Conservation (phyloP, 2,113 vertebrate species). For the Cervus canadensis region DNA sequence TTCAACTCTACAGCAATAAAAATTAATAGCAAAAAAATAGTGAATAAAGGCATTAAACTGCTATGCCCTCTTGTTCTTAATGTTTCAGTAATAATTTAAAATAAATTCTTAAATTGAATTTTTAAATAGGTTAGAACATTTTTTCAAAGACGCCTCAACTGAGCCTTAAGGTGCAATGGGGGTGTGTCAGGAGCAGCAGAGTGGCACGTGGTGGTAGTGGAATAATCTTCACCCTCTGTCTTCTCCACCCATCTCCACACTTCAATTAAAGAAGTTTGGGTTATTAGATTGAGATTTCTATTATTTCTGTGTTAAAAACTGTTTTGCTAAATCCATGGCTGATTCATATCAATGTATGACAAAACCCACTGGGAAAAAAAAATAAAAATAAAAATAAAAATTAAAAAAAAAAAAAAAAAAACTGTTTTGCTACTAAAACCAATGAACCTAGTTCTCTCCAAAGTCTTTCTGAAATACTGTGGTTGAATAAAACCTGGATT, state of each 20-base stretch:
- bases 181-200: fast-evolving
- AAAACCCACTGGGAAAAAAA: too few species aligned
- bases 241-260: background rate
- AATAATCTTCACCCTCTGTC: background rate
- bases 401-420: background rate
- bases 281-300: background rate
- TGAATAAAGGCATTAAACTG: background rate
- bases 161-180: background rate
- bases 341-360: too few species aligned
- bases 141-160: background rate
- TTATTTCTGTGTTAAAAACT: background rate
- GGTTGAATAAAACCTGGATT: background rate
- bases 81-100: background rate
- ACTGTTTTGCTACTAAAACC: background rate
- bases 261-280: background rate
- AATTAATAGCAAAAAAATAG: background rate
- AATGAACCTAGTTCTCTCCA: background rate
- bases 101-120: background rate
- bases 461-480: background rate
- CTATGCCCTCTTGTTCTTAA: background rate
- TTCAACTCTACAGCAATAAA: background rate
- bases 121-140: background rate
- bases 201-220: fast-evolving
- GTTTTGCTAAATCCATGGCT: background rate
- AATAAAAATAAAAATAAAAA: too few species aligned